These are phyloP conservation scores for Haliclona indistincta DNA, from an alignment of 37 sponge, comb jelly and placozoan species.

Conservation along the genomic window DNA sequence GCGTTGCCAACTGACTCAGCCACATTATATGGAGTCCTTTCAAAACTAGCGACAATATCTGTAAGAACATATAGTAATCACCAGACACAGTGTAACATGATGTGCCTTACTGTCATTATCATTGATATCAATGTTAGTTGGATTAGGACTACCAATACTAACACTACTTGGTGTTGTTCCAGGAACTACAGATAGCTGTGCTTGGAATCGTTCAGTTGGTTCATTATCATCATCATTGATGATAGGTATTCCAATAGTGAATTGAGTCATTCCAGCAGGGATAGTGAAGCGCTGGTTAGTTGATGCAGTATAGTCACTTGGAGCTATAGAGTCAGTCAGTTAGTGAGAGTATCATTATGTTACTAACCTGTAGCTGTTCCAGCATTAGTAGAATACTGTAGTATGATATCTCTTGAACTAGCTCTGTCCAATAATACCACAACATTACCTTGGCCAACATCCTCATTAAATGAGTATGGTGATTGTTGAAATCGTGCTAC, in stretches of 20 bases:
- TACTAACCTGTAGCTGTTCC: too few relatives aligned
- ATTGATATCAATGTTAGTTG: slow-evolving; percentile 19
- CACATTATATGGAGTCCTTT: too few relatives aligned
- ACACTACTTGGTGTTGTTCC: not conserved
- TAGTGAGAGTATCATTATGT: too few relatives aligned
- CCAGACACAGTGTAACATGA: too few relatives aligned
- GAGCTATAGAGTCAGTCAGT: not conserved
- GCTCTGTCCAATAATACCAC: not conserved
- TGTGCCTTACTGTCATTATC: slow-evolving; percentile 45
- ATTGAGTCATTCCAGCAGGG: not conserved
- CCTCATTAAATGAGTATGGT: slow-evolving; percentile 18
- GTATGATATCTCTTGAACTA: not conserved
- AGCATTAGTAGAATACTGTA: too few relatives aligned
- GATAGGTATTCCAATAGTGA: not conserved
- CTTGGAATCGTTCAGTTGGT: not conserved
- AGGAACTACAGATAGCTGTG: not conserved
- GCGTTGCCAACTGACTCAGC: not conserved
- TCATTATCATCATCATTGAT: not conserved
- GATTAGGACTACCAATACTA: slow-evolving; percentile 1
- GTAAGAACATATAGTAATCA: too few relatives aligned
- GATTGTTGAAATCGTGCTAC: slow-evolving; percentile 4
- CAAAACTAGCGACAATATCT: too few relatives aligned
- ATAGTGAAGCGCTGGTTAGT: not conserved
- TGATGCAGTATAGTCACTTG: not conserved
- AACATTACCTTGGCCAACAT: slow-evolving; percentile 5